phyloP scores from a whole-genome alignment of 2,113 vertebrate genomes.

The Catagonus wagneri region DNA sequence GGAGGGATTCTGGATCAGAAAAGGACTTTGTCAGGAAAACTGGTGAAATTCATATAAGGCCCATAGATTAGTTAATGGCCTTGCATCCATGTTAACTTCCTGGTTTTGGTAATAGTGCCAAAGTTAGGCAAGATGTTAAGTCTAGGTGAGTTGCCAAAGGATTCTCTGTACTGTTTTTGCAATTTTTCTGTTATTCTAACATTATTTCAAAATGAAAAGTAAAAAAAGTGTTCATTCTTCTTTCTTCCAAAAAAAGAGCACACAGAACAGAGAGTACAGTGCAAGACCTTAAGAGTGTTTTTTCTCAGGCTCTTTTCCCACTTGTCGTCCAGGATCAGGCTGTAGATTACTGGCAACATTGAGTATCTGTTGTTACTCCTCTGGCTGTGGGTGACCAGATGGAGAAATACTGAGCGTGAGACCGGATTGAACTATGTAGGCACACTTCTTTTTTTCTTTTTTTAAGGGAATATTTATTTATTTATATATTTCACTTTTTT shows the following conservation, averaged over 20 bases:
- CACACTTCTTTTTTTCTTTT: too few species aligned
- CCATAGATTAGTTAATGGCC: background rate
- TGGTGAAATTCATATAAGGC: background rate
- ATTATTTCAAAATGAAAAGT: conserved; percentile 34
- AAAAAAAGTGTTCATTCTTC: background rate
- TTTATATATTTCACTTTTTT: too few species aligned
- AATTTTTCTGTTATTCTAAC: conserved; percentile 59
- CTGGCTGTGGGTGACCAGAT: background rate
- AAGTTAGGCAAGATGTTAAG: background rate
- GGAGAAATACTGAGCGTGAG: background rate
- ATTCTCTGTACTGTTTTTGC: conserved; percentile 26
- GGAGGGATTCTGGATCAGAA: background rate
- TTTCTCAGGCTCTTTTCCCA: background rate
- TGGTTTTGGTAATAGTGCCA: background rate
- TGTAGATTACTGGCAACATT: background rate
- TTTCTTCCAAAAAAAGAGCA: background rate
- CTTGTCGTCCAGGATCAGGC: conserved; percentile 5
- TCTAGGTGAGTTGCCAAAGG: background rate
- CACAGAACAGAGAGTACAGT: conserved; percentile 10
- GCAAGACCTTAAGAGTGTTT: background rate
- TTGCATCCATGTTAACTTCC: background rate
- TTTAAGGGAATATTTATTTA: too few species aligned
- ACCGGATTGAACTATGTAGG: too few species aligned
- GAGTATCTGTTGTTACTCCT: background rate
- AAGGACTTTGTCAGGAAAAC: background rate